phyloP scores from a whole-genome alignment of 2,113 vertebrate species.

The Puma concolor region DNA sequence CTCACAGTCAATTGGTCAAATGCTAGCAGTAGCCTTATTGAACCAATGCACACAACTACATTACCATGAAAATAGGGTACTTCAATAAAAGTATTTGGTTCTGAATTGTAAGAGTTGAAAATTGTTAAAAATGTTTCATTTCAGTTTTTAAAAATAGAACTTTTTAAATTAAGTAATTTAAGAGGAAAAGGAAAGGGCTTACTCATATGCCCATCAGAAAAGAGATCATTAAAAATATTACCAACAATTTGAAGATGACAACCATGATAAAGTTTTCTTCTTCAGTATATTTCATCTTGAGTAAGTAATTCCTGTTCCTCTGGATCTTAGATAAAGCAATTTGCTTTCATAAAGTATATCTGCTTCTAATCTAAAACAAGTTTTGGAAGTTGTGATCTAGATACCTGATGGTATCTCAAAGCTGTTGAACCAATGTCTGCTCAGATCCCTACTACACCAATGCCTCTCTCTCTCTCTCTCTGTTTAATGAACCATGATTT shows the following conservation, averaged over 20 bases:
- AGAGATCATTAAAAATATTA: neutral
- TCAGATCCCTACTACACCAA: neutral
- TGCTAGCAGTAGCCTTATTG: neutral
- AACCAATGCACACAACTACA: neutral
- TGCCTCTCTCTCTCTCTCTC: neutral
- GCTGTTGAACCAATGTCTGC: neutral
- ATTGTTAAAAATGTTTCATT: neutral
- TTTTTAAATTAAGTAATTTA: neutral
- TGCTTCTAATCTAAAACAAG: neutral
- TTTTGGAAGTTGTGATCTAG: neutral
- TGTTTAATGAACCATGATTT: neutral
- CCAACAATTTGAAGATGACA: slow-evolving; percentile 12
- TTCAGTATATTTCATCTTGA: neutral
- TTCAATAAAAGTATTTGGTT: neutral
- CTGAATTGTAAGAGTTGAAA: neutral
- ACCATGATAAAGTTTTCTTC: neutral
- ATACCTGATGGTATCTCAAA: neutral
- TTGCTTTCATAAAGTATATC: neutral
- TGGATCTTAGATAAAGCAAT: neutral
- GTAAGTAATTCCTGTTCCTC: neutral
- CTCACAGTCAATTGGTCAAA: neutral
- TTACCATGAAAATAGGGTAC: neutral
- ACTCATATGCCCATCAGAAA: neutral
- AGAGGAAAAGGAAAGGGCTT: neutral
- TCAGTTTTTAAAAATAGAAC: neutral